Evolutionary conservation across 2,888 invertebrate species (phyloP), one percentile per base, ranked within the genome.

Genomic region (Epinotia ramella): DNA sequence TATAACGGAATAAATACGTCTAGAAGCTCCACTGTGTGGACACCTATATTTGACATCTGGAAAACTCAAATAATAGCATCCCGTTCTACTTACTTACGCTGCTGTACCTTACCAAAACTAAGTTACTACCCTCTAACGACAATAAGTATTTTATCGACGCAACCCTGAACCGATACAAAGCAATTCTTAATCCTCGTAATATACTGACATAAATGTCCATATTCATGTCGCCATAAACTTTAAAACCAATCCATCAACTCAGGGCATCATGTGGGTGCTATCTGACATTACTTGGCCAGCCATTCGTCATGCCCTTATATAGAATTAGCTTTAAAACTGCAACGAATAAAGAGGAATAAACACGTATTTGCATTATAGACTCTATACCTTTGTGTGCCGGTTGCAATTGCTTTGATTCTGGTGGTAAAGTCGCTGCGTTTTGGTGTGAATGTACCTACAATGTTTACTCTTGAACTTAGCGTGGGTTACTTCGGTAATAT

Each of bases 251-350:
- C 49, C 49, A 60, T 73, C 66, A 73, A 49, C 56, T 24, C 53
- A 20, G 62, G 20, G 13, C 18, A 63, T 20, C 60, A 73, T 73
- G 73, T 73, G 73, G 73, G 73, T 40, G 73, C 60, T 73, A 69
- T 73, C 56, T 56, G 56, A 24, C 73, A 62, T 69, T 64, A 57
- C 69, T 69, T 62, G 67, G 56, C 24, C 62, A 66, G 33, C 16
- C 60, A 73, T 60, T 60, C 28, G 59, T 73, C 73, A 73, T 66
- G 73, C 73, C 73, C 73, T 66, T 66, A 73, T 73, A 33, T 9
- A 18, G n/a, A 16, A 60, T 6, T 13, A 24, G 11, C 4, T 44
- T 44, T 20, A 59, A 57, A n/a, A 59, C 18, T 44, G n/a, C 44
- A 60, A 18, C 3, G 67, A 40, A 11, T 12, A 28, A 40, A 67